Conservation (phyloP, 30 jellyfish, hydroid and myxozoan species). For the Aurelia aurita region DNA sequence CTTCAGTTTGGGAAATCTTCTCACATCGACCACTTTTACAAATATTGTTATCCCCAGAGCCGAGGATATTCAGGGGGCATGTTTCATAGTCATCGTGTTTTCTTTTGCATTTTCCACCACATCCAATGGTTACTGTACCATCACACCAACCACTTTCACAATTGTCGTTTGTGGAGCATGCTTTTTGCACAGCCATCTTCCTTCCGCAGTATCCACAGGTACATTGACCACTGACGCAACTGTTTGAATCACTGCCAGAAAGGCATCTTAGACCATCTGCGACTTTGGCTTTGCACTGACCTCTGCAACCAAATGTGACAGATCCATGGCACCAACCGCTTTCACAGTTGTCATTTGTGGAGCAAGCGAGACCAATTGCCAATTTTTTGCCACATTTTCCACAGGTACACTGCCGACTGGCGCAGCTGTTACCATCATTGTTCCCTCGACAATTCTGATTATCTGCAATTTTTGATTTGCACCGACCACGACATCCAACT, state of each 20-base stretch:
- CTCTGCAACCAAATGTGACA: not conserved
- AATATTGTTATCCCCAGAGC: not conserved
- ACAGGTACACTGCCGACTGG: conserved; percentile 6
- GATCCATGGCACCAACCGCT: not conserved
- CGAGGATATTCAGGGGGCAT: not conserved
- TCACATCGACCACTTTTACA: conserved; percentile 3
- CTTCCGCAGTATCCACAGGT: conserved; percentile 5
- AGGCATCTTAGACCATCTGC: not conserved
- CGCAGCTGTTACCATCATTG: conserved; percentile 1
- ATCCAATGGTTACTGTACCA: not conserved
- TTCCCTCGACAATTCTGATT: not conserved
- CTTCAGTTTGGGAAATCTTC: not conserved
- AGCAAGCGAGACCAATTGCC: not conserved
- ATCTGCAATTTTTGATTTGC: not conserved
- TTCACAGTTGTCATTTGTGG: conserved; percentile 5
- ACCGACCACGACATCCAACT: not conserved
- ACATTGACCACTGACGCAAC: conserved; percentile 6
- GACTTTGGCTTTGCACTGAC: not conserved
- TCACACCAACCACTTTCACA: not conserved
- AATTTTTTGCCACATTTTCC: not conserved
- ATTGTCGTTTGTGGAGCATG: not conserved
- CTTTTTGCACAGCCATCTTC: not conserved
- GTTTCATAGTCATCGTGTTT: not conserved
- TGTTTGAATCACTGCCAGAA: not conserved
- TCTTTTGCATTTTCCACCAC: conserved; percentile 1